Conservation (phyloP, 2,888 invertebrate genomes). For the Pardosa pseudoannulata region DNA sequence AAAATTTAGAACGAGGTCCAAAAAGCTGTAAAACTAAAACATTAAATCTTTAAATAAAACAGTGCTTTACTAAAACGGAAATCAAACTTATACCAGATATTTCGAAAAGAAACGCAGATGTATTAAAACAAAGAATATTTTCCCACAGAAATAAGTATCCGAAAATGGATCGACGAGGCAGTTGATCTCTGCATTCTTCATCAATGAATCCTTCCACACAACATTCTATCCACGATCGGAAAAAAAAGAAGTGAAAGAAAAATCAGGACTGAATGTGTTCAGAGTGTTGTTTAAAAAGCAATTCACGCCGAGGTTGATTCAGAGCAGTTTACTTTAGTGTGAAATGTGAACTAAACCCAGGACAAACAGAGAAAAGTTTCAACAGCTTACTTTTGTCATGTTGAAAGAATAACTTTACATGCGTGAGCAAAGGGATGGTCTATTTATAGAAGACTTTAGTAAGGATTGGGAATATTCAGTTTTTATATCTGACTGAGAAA, state of each 20-base stretch:
- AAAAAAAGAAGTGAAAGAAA: slow-evolving; percentile 16
- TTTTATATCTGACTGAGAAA: too few species aligned
- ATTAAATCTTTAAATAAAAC: not conserved
- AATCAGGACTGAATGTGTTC: slow-evolving; percentile 16
- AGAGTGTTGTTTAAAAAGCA: slow-evolving; percentile 34
- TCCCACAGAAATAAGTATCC: not conserved
- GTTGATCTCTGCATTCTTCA: not conserved
- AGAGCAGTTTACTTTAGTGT: not conserved
- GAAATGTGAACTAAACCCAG: not conserved
- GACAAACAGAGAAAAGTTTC: not conserved
- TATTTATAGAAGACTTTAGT: too few species aligned
- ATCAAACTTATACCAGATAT: not conserved
- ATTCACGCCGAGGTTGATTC: slow-evolving; percentile 35
- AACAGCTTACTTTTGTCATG: not conserved
- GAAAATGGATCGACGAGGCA: not conserved
- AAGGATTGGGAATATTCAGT: too few species aligned
- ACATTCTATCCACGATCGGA: slow-evolving; percentile 22
- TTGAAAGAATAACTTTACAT: too few species aligned
- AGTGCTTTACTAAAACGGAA: not conserved
- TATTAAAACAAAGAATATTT: not conserved
- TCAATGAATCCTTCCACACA: not conserved
- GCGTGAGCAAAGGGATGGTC: too few species aligned
- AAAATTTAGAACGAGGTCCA: too few species aligned
- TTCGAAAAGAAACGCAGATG: not conserved
- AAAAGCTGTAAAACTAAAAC: too few species aligned